Conservation (phyloP, 2,113 vertebrate species). For the Microcebus griseorufus region DNA sequence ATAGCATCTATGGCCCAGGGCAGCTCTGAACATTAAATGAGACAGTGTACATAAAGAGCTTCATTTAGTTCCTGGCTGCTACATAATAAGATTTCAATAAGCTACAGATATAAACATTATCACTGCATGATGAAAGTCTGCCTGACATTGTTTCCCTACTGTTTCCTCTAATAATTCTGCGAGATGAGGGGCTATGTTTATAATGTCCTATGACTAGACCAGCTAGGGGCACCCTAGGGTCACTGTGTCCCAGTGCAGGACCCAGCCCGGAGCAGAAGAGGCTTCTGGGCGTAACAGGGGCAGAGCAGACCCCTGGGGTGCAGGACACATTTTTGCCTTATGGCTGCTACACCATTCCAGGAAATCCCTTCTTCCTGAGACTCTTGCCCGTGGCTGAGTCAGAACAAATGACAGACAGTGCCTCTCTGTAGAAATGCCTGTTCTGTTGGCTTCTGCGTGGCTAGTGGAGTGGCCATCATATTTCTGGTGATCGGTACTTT, state of each 20-base stretch:
- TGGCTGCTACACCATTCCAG: rapidly evolving
- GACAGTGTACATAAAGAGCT: neutral
- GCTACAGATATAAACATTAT: neutral
- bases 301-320: neutral
- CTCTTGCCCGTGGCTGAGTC: neutral
- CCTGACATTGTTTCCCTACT: neutral
- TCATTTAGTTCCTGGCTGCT: neutral
- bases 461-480: neutral
- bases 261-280: neutral
- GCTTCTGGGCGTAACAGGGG: neutral
- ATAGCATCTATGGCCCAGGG: neutral
- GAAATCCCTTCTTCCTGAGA: neutral
- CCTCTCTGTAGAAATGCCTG: neutral
- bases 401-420: neutral
- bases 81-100: neutral
- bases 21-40: neutral
- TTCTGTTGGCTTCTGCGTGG: neutral
- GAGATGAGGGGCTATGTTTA: neutral
- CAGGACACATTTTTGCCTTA: neutral
- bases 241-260: neutral
- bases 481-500: neutral
- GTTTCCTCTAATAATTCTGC: neutral
- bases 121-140: neutral
- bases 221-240: neutral
- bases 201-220: neutral